Evolutionary conservation across 2,888 invertebrate species (phyloP).

Genomic region (Cynaeus angustus): DNA sequence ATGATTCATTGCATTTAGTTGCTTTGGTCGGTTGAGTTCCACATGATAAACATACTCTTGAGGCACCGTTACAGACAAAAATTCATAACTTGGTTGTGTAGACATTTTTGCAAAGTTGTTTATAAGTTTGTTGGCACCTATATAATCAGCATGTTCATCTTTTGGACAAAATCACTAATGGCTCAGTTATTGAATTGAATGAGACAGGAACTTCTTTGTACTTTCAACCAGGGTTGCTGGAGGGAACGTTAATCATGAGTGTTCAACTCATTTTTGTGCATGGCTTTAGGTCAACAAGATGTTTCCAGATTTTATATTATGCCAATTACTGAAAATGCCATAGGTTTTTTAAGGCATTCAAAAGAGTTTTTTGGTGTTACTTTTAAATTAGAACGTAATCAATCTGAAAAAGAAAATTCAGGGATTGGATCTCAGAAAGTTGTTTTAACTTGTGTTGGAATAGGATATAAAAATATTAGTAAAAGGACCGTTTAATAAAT

Average conservation of each 20-base stretch:
- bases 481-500: conserved; percentile 72
- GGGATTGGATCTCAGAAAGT: conserved; percentile 80
- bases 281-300: conserved; percentile 96
- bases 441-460: conserved; percentile 92
- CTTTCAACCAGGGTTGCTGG: conserved; percentile 96
- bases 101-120: conserved; percentile 34
- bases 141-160: conserved; percentile 72
- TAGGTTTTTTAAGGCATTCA: conserved; percentile 92
- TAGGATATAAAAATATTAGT: conserved; percentile 95
- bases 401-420: conserved; percentile 74
- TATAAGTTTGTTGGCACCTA: conserved; percentile 24
- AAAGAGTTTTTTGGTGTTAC: conserved; percentile 93
- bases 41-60: conserved; percentile 88
- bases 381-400: conserved; percentile 88
- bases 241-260: conserved; percentile 91
- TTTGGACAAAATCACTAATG: conserved; percentile 96
- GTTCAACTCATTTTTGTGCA: conserved; percentile 88
- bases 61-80: conserved; percentile 78
- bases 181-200: conserved; percentile 90
- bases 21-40: conserved; percentile 90
- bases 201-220: conserved; percentile 93
- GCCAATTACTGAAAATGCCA: conserved; percentile 83
- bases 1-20: conserved; percentile 87
- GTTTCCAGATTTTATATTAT: conserved; percentile 86
- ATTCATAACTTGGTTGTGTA: conserved; percentile 73